A percentile compares a stretch with the other conserved stretches of the same genome.
phyloP scores from a whole-genome alignment of 1,140 invertebrate species.

The Latrodectus geometricus region DNA sequence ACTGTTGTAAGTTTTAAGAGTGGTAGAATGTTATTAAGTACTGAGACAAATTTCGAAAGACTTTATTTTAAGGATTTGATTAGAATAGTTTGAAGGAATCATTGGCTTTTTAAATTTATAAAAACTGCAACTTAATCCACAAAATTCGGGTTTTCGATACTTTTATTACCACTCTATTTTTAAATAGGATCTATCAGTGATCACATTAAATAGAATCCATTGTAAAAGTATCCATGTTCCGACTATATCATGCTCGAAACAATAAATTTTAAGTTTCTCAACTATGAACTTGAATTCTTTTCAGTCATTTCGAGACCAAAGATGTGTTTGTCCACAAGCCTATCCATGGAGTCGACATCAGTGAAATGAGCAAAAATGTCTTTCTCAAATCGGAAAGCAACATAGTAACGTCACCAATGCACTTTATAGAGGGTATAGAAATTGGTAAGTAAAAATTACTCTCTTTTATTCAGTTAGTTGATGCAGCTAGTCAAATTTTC shows the following conservation, averaged over 20 bases:
- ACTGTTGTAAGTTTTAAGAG: no score
- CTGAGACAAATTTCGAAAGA: no score
- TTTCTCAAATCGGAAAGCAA: constrained; percentile 20
- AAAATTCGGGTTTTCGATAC: no score
- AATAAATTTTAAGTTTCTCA: neutral
- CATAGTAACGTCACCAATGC: neutral
- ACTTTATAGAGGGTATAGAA: neutral
- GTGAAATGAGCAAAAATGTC: neutral
- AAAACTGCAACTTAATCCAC: no score
- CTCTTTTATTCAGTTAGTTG: neutral
- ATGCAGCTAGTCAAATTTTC: no score
- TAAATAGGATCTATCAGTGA: neutral
- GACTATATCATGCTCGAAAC: no score
- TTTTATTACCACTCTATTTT: neutral
- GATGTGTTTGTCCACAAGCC: neutral
- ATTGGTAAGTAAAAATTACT: neutral
- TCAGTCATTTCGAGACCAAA: neutral
- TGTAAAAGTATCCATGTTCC: no score
- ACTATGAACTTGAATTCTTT: neutral
- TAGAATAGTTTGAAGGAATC: no score
- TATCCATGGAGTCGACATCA: constrained; percentile 25
- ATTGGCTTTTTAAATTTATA: no score
- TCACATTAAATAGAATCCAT: no score
- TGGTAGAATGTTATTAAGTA: no score
- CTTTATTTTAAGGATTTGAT: no score